These are phyloP conservation scores for Salvelinus sp. DNA, from an alignment of 2,113 vertebrate genomes.

Conservation along the genomic window DNA sequence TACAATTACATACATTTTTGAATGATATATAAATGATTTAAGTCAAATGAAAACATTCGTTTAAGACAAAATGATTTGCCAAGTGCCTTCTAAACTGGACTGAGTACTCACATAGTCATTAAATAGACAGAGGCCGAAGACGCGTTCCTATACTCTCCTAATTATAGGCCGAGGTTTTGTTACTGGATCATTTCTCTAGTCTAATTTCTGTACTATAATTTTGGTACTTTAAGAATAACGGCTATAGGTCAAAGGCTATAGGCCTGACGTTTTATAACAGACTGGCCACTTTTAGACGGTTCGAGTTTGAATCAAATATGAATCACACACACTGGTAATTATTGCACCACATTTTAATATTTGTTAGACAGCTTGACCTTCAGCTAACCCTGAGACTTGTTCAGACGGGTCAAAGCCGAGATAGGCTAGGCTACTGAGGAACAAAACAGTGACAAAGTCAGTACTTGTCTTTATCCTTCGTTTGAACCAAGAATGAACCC, in stretches of 20 bases:
- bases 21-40: neutral
- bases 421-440: conserved; percentile 78
- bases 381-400: conserved; percentile 88
- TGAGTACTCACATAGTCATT: neutral
- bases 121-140: neutral
- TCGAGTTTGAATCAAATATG: neutral
- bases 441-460: conserved; percentile 90
- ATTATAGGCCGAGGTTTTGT: neutral
- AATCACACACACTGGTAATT: neutral
- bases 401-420: conserved; percentile 99
- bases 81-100: neutral
- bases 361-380: conserved; percentile 97
- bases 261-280: neutral
- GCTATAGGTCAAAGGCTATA: neutral
- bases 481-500: conserved; percentile 33
- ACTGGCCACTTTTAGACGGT: no score
- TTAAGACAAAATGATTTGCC: neutral
- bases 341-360: conserved; percentile 78
- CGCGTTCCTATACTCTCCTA: neutral
- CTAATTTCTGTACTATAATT: neutral
- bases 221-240: neutral
- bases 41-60: neutral
- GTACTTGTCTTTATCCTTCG: conserved; percentile 45
- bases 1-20: neutral
- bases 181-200: neutral